Evolutionary conservation across 2,113 vertebrate genomes (phyloP).

Genomic region (Corythornis vintsioides): DNA sequence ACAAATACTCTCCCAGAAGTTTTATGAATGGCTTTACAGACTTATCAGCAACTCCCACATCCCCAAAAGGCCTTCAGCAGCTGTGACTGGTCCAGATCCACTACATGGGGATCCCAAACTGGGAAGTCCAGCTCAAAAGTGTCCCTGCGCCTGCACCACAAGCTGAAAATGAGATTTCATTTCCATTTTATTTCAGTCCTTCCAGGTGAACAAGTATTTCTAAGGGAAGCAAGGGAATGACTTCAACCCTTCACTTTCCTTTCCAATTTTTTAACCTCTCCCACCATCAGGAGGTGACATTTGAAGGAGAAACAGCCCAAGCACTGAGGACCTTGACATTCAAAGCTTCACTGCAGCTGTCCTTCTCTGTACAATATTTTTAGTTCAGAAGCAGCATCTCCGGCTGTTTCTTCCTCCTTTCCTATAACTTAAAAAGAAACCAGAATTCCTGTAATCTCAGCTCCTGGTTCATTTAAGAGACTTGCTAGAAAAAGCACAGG

Average conservation of each 20-base stretch:
- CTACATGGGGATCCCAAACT: not conserved
- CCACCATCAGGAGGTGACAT: not conserved
- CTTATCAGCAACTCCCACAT: not conserved
- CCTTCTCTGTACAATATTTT: slow-evolving; percentile 43
- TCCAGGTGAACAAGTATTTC: not conserved
- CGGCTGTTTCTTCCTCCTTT: slow-evolving; percentile 17
- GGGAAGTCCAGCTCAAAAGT: not conserved
- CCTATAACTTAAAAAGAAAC: not conserved
- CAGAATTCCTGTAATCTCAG: slow-evolving; percentile 40
- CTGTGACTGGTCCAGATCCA: not conserved
- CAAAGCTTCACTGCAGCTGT: not conserved
- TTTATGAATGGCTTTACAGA: slow-evolving; percentile 8
- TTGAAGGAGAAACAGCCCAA: not conserved
- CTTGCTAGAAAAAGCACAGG: not conserved
- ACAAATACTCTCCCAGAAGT: not conserved
- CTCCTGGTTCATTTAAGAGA: not conserved
- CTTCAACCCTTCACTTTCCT: not conserved
- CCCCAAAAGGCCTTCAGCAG: not conserved
- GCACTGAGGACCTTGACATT: not conserved
- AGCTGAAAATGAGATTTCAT: not conserved
- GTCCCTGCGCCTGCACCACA: fast-evolving
- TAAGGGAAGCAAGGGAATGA: not conserved
- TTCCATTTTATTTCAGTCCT: not conserved
- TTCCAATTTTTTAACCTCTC: not conserved
- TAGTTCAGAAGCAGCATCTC: not conserved